These are phyloP conservation scores for Trachurus trachurus DNA, from an alignment of 2,797 vertebrate genomes.

Conservation along the genomic window DNA sequence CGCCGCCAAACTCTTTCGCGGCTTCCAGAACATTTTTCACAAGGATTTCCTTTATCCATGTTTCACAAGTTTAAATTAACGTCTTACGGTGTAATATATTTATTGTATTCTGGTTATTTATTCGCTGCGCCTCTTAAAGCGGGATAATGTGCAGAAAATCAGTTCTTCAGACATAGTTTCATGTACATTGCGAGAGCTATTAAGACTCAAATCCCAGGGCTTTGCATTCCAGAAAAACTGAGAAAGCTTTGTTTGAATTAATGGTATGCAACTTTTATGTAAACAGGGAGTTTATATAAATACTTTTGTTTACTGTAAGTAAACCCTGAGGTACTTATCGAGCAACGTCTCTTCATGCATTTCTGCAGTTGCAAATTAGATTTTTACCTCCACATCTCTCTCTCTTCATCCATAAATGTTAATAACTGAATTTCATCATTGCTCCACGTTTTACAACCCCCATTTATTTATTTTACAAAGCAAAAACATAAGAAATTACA, in stretches of 20 bases:
- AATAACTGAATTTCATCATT: neutral
- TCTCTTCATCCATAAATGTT: neutral
- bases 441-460: neutral
- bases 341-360: neutral
- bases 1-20: slow-evolving; percentile 56
- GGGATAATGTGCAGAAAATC: slow-evolving; percentile 39
- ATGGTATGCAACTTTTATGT: slow-evolving; percentile 36
- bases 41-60: slow-evolving; percentile 71
- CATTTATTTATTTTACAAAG: neutral
- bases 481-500: neutral
- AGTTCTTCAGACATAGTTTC: slow-evolving; percentile 41
- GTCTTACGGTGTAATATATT: slow-evolving; percentile 50
- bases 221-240: slow-evolving; percentile 66
- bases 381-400: too few relatives aligned
- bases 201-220: slow-evolving; percentile 55
- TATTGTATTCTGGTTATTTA: slow-evolving; percentile 56
- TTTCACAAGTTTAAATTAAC: slow-evolving; percentile 75
- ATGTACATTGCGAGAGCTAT: slow-evolving; percentile 52
- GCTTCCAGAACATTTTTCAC: slow-evolving; percentile 43
- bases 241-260: slow-evolving; percentile 54
- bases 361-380: neutral
- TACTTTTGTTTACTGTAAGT: neutral
- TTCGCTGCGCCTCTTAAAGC: slow-evolving; percentile 15
- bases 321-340: neutral
- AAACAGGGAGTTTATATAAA: slow-evolving; percentile 33